A percentile compares a stretch with the other conserved stretches of the same genome.
Conservation (phyloP, 2,797 vertebrate genomes). For the Microctenopoma lineatum region DNA sequence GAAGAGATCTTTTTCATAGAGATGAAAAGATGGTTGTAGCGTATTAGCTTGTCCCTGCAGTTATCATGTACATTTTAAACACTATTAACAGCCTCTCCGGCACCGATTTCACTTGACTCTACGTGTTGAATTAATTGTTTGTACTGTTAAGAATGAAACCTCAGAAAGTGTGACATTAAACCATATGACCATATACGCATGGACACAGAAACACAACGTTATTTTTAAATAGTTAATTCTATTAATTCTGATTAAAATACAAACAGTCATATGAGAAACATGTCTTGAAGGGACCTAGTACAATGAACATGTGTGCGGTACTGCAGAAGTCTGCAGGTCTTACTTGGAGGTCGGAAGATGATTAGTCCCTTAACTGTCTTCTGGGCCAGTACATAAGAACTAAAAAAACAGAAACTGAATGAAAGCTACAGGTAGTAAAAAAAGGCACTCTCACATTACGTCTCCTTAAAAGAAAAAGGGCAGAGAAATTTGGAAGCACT, state of each 20-base stretch:
- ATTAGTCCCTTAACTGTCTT: background rate
- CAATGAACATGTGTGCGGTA: background rate
- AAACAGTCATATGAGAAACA: background rate
- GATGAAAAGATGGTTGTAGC: background rate
- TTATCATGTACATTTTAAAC: slow-evolving; percentile 23
- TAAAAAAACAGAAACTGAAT: background rate
- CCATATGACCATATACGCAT: background rate
- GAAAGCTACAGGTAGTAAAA: background rate
- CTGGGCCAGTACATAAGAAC: background rate
- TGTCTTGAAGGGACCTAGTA: background rate
- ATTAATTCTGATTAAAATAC: too few relatives aligned
- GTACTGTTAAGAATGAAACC: slow-evolving; percentile 40
- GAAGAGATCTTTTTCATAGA: background rate
- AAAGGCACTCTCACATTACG: background rate
- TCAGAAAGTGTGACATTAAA: slow-evolving; percentile 25
- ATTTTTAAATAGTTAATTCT: background rate
- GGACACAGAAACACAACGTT: background rate
- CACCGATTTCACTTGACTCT: slow-evolving; percentile 28
- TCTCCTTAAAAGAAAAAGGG: too few relatives aligned
- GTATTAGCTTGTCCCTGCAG: slow-evolving; percentile 26
- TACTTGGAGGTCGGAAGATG: background rate
- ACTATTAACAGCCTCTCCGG: slow-evolving; percentile 33
- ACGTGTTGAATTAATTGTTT: slow-evolving; percentile 46
- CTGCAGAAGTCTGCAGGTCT: background rate
- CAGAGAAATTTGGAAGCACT: background rate